Percentiles rank a stretch among this genome's conserved stretches.
Conservation (phyloP, 2,888 invertebrate genomes). For the Pegoplata infirma region DNA sequence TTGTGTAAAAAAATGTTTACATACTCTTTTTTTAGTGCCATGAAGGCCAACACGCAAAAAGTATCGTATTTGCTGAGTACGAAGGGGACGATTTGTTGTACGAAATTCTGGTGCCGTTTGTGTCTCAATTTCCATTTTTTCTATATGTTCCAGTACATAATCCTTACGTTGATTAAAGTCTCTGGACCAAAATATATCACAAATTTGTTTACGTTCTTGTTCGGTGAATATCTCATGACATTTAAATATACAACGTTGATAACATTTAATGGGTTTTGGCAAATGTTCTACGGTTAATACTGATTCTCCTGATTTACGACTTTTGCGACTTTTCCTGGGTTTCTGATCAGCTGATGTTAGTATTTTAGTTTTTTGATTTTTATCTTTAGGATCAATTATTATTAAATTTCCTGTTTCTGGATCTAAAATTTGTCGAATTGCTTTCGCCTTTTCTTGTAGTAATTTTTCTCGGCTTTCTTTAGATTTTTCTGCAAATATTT, state of each 20-base stretch:
- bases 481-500: constrained; percentile 18
- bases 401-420: constrained; percentile 26
- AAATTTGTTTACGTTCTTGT: constrained; percentile 60
- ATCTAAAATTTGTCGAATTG: constrained; percentile 12
- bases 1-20: constrained; percentile 60
- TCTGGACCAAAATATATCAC: constrained; percentile 60
- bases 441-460: constrained; percentile 31
- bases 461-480: neutral
- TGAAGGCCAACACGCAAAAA: constrained; percentile 50
- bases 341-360: neutral
- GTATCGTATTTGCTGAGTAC: constrained; percentile 58
- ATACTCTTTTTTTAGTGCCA: constrained; percentile 63
- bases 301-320: constrained; percentile 37
- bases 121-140: constrained; percentile 48
- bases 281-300: constrained; percentile 45
- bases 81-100: constrained; percentile 56
- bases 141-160: constrained; percentile 58
- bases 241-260: constrained; percentile 54
- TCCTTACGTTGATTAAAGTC: constrained; percentile 64
- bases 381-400: constrained; percentile 18
- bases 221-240: constrained; percentile 60
- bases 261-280: constrained; percentile 61
- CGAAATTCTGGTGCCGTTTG: constrained; percentile 51
- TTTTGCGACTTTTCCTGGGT: constrained; percentile 9
- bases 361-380: neutral